Evolutionary conservation across 2,888 invertebrate genomes (phyloP).

Genomic region (Synanthedon formicaeformis): DNA sequence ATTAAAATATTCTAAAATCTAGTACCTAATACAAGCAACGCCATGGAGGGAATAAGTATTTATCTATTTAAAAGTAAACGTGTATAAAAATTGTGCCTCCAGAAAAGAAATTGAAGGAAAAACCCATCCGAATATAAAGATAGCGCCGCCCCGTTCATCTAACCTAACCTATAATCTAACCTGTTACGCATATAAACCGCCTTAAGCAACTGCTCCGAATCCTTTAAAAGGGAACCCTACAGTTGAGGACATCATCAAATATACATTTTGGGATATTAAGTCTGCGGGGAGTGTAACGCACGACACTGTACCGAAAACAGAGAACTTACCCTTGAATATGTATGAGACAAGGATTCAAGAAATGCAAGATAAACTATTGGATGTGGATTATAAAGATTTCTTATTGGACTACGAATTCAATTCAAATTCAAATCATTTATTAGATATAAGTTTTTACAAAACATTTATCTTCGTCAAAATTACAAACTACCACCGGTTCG

Average conservation of each 20-base stretch:
- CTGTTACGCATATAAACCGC: slow-evolving; percentile 39
- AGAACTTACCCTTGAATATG: slow-evolving; percentile 39
- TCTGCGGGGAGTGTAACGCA: slow-evolving; percentile 19
- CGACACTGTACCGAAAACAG: slow-evolving; percentile 21
- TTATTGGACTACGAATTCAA: no score
- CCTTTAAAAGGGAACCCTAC: slow-evolving; percentile 24
- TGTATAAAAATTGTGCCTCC: background rate
- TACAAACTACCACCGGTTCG: no score
- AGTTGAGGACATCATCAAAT: slow-evolving; percentile 51
- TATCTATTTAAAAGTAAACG: background rate
- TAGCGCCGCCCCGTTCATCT: slow-evolving; percentile 11
- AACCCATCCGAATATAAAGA: slow-evolving; percentile 25
- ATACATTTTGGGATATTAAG: slow-evolving; percentile 57
- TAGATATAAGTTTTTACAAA: no score
- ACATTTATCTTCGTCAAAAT: no score
- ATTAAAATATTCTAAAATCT: no score
- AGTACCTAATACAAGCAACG: no score
- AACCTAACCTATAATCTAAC: slow-evolving; percentile 13
- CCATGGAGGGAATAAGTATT: background rate
- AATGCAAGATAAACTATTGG: background rate
- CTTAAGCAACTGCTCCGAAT: slow-evolving; percentile 18
- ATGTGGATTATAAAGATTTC: background rate
- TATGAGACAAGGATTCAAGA: slow-evolving; percentile 17
- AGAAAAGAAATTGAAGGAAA: slow-evolving; percentile 9
- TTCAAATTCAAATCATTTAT: no score